Percentiles rank a stretch among this genome's conserved stretches.
These are phyloP conservation scores for Drosophila prolongata DNA, from an alignment of 2,888 invertebrate genomes.

Conservation along the genomic window DNA sequence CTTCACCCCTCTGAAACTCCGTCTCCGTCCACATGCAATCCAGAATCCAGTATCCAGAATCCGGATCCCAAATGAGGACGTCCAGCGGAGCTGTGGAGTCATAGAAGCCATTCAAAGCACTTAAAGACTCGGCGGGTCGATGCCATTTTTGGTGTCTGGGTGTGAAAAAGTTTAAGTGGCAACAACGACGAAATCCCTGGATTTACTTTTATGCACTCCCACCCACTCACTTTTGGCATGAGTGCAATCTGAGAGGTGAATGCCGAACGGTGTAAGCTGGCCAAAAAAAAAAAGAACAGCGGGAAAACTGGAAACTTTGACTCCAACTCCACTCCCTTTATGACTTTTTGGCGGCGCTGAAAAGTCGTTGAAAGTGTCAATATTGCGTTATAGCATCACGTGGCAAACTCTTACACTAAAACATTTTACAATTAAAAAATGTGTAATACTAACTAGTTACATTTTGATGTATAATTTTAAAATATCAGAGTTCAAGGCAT, in stretches of 20 bases:
- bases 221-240: slow-evolving; percentile 25
- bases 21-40: slow-evolving; percentile 13
- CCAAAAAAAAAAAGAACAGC: slow-evolving; percentile 8
- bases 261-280: slow-evolving; percentile 38
- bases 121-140: slow-evolving; percentile 58
- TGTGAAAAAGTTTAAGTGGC: slow-evolving; percentile 83
- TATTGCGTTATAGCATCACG: slow-evolving; percentile 80
- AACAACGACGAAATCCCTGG: slow-evolving; percentile 76
- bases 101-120: slow-evolving; percentile 64
- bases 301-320: slow-evolving; percentile 38
- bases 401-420: slow-evolving; percentile 50
- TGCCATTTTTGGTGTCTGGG: slow-evolving; percentile 57
- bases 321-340: slow-evolving; percentile 74
- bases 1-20: slow-evolving; percentile 5
- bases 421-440: background rate
- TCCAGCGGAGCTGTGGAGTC: slow-evolving; percentile 16
- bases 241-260: slow-evolving; percentile 53
- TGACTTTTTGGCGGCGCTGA: slow-evolving; percentile 75
- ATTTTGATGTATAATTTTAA: too few relatives aligned
- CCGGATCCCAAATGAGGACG: slow-evolving; percentile 36
- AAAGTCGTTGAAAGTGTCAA: slow-evolving; percentile 80
- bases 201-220: slow-evolving; percentile 77
- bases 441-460: too few relatives aligned
- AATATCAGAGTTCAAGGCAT: too few relatives aligned
- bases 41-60: slow-evolving; percentile 8